A percentile compares a stretch with the other conserved stretches of the same genome.
Evolutionary conservation across 2,797 vertebrate species (phyloP).

Genomic region (Limnodromus scolopaceus): DNA sequence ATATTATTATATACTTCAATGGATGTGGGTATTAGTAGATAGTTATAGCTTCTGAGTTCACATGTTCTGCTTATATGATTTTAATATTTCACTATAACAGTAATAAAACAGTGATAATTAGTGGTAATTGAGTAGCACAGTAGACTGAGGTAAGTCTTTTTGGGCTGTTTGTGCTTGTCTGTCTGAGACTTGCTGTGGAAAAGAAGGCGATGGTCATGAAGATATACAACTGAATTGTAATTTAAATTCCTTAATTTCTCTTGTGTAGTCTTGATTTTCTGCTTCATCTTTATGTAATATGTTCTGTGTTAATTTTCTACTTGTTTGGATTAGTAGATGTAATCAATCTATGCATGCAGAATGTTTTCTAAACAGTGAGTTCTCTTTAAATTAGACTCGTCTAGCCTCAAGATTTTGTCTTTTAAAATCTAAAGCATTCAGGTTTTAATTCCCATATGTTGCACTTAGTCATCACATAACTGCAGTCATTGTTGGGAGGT

Average conservation of each 20-base stretch:
- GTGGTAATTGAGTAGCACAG: neutral
- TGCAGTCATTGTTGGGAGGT: neutral
- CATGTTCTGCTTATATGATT: neutral
- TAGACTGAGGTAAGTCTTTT: neutral
- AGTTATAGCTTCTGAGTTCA: neutral
- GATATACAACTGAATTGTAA: slow-evolving; percentile 3
- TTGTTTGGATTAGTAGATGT: slow-evolving; percentile 30
- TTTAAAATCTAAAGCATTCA: neutral
- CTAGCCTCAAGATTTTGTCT: slow-evolving; percentile 31
- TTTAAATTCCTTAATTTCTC: slow-evolving; percentile 27
- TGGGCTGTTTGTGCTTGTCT: neutral
- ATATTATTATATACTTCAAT: too few species aligned
- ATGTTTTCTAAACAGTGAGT: slow-evolving; percentile 44
- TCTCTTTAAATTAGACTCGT: slow-evolving; percentile 37
- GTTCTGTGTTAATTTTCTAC: slow-evolving; percentile 17
- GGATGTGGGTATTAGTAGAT: neutral
- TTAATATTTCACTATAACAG: neutral
- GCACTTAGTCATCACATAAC: neutral
- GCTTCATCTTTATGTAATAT: slow-evolving; percentile 51
- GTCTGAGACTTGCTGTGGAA: neutral
- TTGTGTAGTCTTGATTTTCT: slow-evolving; percentile 49
- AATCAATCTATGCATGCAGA: neutral
- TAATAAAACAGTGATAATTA: neutral
- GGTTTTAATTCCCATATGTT: neutral
- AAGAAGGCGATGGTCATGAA: neutral